phyloP scores from a whole-genome alignment of 2,797 vertebrate species.

The Sebastes ruberrimus region DNA sequence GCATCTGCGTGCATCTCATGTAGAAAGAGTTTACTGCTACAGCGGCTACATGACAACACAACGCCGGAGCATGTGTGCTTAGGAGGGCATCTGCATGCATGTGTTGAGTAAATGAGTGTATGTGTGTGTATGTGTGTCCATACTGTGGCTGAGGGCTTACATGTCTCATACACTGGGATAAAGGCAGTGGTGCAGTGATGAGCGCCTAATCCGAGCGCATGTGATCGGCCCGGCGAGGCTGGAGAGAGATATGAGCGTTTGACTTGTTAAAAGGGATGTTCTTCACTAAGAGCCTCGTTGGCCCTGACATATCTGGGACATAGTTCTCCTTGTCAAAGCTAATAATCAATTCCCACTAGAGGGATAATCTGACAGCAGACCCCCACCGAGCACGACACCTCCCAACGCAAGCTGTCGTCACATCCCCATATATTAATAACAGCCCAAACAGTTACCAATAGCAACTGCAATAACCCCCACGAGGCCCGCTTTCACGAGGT shows the following conservation, averaged over 20 bases:
- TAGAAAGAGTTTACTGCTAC: slow-evolving; percentile 52
- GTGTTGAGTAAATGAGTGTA: slow-evolving; percentile 44
- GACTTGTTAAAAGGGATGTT: slow-evolving; percentile 82
- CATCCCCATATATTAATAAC: slow-evolving; percentile 66
- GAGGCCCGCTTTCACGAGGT: slow-evolving; percentile 26
- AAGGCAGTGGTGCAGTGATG: slow-evolving; percentile 66
- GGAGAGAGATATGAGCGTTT: slow-evolving; percentile 71
- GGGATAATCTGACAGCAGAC: slow-evolving; percentile 80
- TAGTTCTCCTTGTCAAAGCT: slow-evolving; percentile 81
- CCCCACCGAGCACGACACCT: slow-evolving; percentile 56
- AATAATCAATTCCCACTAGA: slow-evolving; percentile 80
- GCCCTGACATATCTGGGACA: slow-evolving; percentile 85
- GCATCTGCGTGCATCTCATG: slow-evolving; percentile 57
- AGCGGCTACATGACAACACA: slow-evolving; percentile 59
- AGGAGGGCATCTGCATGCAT: slow-evolving; percentile 35
- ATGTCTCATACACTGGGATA: slow-evolving; percentile 54
- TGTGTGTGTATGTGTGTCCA: slow-evolving; percentile 23
- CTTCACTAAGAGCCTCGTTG: slow-evolving; percentile 77
- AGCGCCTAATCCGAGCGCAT: slow-evolving; percentile 65
- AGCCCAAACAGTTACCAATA: slow-evolving; percentile 57
- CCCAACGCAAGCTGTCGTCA: slow-evolving; percentile 57
- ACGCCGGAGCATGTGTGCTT: slow-evolving; percentile 45
- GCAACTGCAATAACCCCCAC: slow-evolving; percentile 44
- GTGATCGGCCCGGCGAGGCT: slow-evolving; percentile 61
- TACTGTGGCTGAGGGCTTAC: slow-evolving; percentile 52